Percentiles rank a stretch among this genome's conserved stretches.
Evolutionary conservation across 1,140 invertebrate species (phyloP).

Genomic region (Aplysia californica): DNA sequence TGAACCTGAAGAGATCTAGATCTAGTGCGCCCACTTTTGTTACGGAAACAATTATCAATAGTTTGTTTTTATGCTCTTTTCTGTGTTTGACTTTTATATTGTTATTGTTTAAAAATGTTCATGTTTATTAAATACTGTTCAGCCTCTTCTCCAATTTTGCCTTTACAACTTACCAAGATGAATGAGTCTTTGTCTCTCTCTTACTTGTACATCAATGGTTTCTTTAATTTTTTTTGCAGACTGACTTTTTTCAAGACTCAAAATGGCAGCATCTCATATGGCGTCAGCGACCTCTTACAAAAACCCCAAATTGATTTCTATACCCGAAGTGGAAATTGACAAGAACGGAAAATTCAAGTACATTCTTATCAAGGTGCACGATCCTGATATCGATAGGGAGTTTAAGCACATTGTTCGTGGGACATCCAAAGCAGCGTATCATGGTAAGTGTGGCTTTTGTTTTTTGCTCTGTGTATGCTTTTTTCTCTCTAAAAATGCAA

Average conservation of each 20-base stretch:
- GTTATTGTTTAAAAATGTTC: too few relatives aligned
- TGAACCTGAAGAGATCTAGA: too few relatives aligned
- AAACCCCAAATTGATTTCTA: conserved; percentile 60
- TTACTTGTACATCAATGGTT: too few relatives aligned
- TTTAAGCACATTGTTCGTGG: conserved; percentile 62
- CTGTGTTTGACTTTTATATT: too few relatives aligned
- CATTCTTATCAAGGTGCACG: conserved; percentile 81
- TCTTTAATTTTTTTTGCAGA: too few relatives aligned
- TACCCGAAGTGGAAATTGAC: conserved; percentile 86
- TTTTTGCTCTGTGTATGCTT: too few relatives aligned
- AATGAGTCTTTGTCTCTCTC: background rate
- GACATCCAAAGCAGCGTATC: conserved; percentile 43
- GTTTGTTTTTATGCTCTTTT: too few relatives aligned
- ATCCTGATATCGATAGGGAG: conserved; percentile 55
- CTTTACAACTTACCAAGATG: background rate
- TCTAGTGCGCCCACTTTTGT: too few relatives aligned
- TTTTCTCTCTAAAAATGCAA: too few relatives aligned
- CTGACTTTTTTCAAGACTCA: background rate
- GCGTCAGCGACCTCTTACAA: conserved; percentile 50
- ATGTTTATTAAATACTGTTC: too few relatives aligned
- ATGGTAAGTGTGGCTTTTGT: conserved; percentile 49
- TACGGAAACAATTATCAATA: too few relatives aligned
- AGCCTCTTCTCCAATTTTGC: too few relatives aligned
- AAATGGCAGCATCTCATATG: conserved; percentile 43
- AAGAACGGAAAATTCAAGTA: conserved; percentile 85